These are phyloP conservation scores for Cydia strobilella DNA, from an alignment of 1,140 invertebrate species.

Conservation along the genomic window DNA sequence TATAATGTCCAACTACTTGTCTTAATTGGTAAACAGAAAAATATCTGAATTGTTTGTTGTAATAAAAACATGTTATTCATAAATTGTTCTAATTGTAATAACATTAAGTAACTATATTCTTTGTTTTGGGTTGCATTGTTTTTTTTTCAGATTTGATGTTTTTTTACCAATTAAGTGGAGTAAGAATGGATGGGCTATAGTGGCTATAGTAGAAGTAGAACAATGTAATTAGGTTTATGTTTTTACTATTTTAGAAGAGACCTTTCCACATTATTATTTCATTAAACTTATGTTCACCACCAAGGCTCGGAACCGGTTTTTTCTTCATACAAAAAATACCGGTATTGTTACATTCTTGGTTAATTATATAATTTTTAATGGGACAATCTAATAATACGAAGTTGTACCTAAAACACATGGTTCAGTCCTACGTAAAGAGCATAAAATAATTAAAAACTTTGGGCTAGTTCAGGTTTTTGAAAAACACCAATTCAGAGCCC, in stretches of 20 bases:
- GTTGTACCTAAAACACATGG: no score
- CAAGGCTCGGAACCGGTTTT: no score
- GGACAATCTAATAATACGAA: no score
- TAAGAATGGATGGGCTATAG: conserved; percentile 1
- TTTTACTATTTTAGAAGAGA: neutral
- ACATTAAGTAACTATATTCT: neutral
- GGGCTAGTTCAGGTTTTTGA: no score
- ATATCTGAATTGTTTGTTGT: no score
- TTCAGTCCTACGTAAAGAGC: no score
- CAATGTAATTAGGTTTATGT: neutral
- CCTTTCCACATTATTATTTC: neutral
- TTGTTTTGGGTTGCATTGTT: neutral
- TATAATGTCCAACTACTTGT: neutral
- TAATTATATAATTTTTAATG: no score
- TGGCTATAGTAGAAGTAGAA: conserved; percentile 1
- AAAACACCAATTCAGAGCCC: no score
- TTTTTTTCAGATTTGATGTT: neutral
- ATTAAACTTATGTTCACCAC: neutral
- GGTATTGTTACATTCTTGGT: no score
- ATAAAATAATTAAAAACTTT: no score
- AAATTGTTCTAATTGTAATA: neutral
- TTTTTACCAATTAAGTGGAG: neutral
- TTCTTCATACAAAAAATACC: no score
- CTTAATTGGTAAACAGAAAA: neutral
- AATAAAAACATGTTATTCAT: no score